phyloP scores from a whole-genome alignment of 2,888 invertebrate species.

The Trichopria drosophilae region DNA sequence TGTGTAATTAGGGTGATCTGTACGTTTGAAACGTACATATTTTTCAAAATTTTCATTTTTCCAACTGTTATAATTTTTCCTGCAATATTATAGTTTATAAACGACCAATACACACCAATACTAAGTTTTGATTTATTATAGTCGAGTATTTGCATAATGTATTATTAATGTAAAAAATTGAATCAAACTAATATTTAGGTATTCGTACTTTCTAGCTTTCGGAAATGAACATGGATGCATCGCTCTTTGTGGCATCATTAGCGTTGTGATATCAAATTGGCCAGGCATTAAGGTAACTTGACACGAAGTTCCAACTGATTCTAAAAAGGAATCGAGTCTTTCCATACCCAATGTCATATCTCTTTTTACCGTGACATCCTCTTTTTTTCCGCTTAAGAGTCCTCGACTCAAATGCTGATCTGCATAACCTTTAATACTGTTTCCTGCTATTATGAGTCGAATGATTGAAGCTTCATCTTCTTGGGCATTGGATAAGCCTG shows the following conservation, averaged over 20 bases:
- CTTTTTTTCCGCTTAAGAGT: conserved; percentile 38
- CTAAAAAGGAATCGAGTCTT: conserved; percentile 45
- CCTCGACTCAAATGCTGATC: conserved; percentile 35
- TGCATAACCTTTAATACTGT: conserved; percentile 41
- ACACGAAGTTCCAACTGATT: conserved; percentile 45
- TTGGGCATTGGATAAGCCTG: conserved; percentile 68
- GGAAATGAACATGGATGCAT: conserved; percentile 73
- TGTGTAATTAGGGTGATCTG: too few species aligned
- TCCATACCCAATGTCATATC: conserved; percentile 35
- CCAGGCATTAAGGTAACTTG: conserved; percentile 91
- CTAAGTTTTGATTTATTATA: too few species aligned
- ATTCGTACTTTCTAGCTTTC: conserved; percentile 42
- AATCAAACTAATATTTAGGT: neutral
- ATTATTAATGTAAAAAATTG: too few species aligned
- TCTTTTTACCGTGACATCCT: conserved; percentile 39
- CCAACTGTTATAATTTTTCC: too few species aligned
- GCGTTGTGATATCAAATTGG: conserved; percentile 84
- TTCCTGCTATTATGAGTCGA: conserved; percentile 76
- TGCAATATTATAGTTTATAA: too few species aligned
- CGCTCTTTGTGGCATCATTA: conserved; percentile 90
- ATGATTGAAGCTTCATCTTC: conserved; percentile 69
- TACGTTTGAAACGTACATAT: too few species aligned
- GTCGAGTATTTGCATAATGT: too few species aligned
- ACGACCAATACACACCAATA: too few species aligned
- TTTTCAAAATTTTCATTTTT: too few species aligned